Percentiles rank a stretch among this genome's conserved stretches.
phyloP scores from a whole-genome alignment of 2,113 vertebrate genomes.

The Phalacrocorax pelagicus region DNA sequence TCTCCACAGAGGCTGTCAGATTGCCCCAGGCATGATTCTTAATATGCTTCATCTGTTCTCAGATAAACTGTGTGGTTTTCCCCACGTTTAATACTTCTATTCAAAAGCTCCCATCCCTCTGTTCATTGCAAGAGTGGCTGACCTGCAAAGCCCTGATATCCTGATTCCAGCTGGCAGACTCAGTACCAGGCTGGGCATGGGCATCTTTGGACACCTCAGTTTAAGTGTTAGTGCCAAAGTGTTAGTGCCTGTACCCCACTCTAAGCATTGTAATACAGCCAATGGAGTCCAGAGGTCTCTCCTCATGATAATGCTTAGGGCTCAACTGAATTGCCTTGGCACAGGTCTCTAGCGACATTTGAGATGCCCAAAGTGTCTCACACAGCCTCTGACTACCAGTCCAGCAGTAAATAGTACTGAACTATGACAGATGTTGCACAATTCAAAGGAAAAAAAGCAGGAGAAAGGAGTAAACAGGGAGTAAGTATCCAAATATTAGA shows the following conservation, averaged over 20 bases:
- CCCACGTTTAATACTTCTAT: not conserved
- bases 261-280: not conserved
- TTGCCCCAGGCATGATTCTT: not conserved
- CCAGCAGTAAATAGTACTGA: not conserved
- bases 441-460: not conserved
- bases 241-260: not conserved
- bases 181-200: not conserved
- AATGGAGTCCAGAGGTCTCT: not conserved
- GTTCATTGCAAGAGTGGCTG: rapidly evolving
- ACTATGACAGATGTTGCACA: not conserved
- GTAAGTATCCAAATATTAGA: not conserved
- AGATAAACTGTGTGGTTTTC: not conserved
- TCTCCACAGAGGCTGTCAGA: not conserved
- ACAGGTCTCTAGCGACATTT: not conserved
- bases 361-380: not conserved
- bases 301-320: not conserved
- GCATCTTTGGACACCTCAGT: not conserved
- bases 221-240: not conserved
- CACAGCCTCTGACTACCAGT: not conserved
- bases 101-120: not conserved
- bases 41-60: not conserved
- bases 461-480: not conserved
- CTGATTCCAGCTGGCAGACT: not conserved
- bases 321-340: not conserved
- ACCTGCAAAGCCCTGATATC: not conserved